Evolutionary conservation across 1,140 invertebrate genomes (phyloP), one percentile per base, ranked within the genome.

Genomic region (Lineus longissimus): DNA sequence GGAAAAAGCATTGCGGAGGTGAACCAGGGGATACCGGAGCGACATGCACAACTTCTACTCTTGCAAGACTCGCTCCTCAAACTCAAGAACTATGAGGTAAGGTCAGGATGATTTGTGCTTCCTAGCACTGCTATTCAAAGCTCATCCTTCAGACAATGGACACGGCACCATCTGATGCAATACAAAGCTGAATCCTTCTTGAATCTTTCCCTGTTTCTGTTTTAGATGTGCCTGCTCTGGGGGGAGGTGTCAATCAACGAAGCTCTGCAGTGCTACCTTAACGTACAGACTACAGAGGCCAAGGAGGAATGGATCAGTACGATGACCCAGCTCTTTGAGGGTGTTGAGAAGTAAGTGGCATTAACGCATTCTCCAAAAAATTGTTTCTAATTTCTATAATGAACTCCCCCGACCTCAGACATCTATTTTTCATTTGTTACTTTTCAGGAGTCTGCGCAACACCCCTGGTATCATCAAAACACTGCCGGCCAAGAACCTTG

Each of bases 1-100:
- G 33, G 33, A 15, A 36, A 36, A 36, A 36, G 6, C 15, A 4
- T 36, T 36, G 25, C 36, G 1, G 61, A 55, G 23, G 33, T 61
- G 19, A 51, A 51, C 25, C 4, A n/a, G 6, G 40, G 58, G 27
- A 58, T 64, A 40, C 66, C 71, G 11, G 84, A 86, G 65, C 78
- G 87, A 27, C 82, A 82, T 40, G 76, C 83, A 36, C 87, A 88
- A 70, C 73, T 88, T 9, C 71, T 82, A 25, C 81, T 92, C 65
- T 81, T 93, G 55, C 81, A 92, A 58, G 88, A 93, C 65, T 86
- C 87, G n/a, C 82, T 91, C 17, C 89, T 87, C 86, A 80, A 85
- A 27, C 69, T 86, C 17, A 72, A 83, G 51, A 77, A 84, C 59
- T 69, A 66, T 51, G 69, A 76, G 70, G 79, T 81, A 64, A 58